Evolutionary conservation across 2,113 vertebrate species (phyloP), one percentile per base, ranked within the genome.

Genomic region (Merops nubicus): DNA sequence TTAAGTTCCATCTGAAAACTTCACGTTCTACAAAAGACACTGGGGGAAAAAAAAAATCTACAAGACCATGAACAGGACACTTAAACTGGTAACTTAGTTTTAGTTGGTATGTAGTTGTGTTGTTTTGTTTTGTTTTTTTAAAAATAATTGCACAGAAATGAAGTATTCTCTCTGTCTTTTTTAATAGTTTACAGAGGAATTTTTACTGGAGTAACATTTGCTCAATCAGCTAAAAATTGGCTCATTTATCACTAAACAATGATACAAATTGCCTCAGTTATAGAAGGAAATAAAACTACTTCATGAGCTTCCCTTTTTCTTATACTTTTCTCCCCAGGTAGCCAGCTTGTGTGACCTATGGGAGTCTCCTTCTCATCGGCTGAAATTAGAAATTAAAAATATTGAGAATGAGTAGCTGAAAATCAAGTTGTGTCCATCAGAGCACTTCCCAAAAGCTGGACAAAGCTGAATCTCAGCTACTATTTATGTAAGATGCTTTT

Each of bases 381-480:
- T 5, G 11, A 34, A 54, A 54, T 48, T 50, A 56, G 67, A 28
- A 60, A 73, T 74, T n/a, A 43, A n/a, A 62, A 70, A 4, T 8
- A 57, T 8, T 65, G 36, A 21, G 19, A 47, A 60, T 2, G 2
- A 36, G 34, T 3, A 45, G 53, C 6, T 53, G 77, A 29, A 60
- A 60, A 53, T 0, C 15, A n/a, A 20, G 11, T 54, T 42, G 79
- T 13, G 22, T 25, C 87, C 23, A 6, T 40, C 3, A 0, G 23
- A 8, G 29, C 29, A 8, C 31, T 60, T 34, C 78, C 45, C 16
- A 15, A 54, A 40, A 54, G 8, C 47, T 47, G 13, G 38, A 15
- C n/a, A 34, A 40, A 23, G 23, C n/a, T 45, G 36, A n/a, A 45
- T 31, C 19, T 16, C 28, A 38, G 3, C n/a, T 53, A 0, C 51